A percentile compares a stretch with the other conserved stretches of the same genome.
phyloP scores from a whole-genome alignment of 2,797 vertebrate species.

The Salarias fasciatus region DNA sequence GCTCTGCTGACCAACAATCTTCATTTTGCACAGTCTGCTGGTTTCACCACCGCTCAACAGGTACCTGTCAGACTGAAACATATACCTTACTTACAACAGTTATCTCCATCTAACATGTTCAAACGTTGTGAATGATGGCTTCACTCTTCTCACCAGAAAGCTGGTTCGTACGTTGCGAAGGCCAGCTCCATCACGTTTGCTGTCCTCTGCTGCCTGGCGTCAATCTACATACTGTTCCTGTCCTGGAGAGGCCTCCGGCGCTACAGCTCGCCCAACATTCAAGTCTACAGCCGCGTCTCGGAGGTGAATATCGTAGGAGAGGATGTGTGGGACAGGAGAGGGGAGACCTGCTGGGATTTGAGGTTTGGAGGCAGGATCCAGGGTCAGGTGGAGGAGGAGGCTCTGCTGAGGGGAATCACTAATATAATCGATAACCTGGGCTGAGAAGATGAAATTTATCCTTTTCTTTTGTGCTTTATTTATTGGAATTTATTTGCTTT shows the following conservation, averaged over 20 bases:
- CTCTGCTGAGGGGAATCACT: not conserved
- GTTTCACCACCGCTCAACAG: slow-evolving; percentile 66
- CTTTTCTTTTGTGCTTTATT: too few relatives aligned
- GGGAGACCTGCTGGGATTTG: too few relatives aligned
- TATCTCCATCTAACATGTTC: too few relatives aligned
- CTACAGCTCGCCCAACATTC: slow-evolving; percentile 62
- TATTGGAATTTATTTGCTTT: not conserved
- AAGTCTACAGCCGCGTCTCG: slow-evolving; percentile 68
- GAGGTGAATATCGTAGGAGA: slow-evolving; percentile 53
- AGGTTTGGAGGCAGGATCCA: not conserved
- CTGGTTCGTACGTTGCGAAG: slow-evolving; percentile 71
- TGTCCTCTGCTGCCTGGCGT: slow-evolving; percentile 67
- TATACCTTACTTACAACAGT: too few relatives aligned
- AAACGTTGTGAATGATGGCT: too few relatives aligned
- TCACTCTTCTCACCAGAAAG: slow-evolving; percentile 39
- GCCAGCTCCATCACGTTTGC: slow-evolving; percentile 69
- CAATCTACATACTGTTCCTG: slow-evolving; percentile 76
- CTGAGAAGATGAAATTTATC: too few relatives aligned
- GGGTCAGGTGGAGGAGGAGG: not conserved
- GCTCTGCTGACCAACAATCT: slow-evolving; percentile 72
- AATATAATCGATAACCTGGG: too few relatives aligned
- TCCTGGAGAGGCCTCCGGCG: slow-evolving; percentile 79
- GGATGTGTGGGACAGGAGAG: not conserved
- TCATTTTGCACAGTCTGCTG: slow-evolving; percentile 15
- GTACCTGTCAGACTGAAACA: slow-evolving; percentile 35